Conservation (phyloP, 2,888 invertebrate genomes). For the Meiosimyza decipiens region DNA sequence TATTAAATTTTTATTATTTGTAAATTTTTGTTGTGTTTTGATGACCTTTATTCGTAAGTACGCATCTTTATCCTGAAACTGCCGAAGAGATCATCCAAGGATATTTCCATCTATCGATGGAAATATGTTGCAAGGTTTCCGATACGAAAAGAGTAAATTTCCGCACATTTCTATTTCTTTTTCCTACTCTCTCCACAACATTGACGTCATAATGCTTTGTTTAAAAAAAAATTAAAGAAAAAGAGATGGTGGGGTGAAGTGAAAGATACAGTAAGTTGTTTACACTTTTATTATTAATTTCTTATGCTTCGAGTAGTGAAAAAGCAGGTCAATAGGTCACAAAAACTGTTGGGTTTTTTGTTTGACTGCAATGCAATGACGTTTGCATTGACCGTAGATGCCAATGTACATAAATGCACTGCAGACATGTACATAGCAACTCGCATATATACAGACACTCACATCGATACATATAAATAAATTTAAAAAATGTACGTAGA, state of each 20-base stretch:
- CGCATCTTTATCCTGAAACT: too few relatives aligned
- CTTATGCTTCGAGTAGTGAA: background rate
- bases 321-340: slow-evolving; percentile 26
- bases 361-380: slow-evolving; percentile 29
- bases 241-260: too few relatives aligned
- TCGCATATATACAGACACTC: background rate
- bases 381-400: slow-evolving; percentile 19
- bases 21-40: too few relatives aligned
- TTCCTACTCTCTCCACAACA: background rate
- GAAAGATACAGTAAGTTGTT: too few relatives aligned
- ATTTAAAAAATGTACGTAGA: too few relatives aligned
- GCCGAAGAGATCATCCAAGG: too few relatives aligned
- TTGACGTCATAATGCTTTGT: slow-evolving; percentile 18
- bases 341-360: too few relatives aligned
- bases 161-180: background rate
- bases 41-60: background rate
- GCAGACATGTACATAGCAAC: background rate
- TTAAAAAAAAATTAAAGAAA: background rate
- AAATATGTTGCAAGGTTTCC: too few relatives aligned
- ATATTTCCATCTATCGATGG: too few relatives aligned
- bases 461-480: too few relatives aligned
- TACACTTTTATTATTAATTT: background rate
- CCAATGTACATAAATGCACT: background rate
- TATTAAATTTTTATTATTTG: too few relatives aligned
- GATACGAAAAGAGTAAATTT: too few relatives aligned